phyloP scores from a whole-genome alignment of 2,797 vertebrate genomes.

The Mormyrops attenuatus region DNA sequence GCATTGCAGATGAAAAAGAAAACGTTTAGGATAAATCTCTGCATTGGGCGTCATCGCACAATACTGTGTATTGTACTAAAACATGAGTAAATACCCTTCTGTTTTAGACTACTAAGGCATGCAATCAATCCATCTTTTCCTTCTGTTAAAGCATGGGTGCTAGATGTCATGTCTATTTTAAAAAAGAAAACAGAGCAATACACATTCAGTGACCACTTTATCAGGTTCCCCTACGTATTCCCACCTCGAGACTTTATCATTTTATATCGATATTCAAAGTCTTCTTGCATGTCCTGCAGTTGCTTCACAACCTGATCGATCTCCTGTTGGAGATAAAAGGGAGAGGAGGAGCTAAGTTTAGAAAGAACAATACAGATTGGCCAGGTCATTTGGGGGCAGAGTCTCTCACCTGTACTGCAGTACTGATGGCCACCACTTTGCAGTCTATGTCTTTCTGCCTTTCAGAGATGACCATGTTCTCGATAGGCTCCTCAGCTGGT shows the following conservation, averaged over 20 bases:
- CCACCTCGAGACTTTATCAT: slow-evolving; percentile 87
- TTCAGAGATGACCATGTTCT: slow-evolving; percentile 78
- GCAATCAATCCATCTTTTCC: not conserved
- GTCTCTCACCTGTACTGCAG: slow-evolving; percentile 75
- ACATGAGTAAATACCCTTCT: not conserved
- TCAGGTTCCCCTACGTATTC: not conserved
- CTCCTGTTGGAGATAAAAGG: slow-evolving; percentile 60
- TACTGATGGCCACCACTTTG: slow-evolving; percentile 77
- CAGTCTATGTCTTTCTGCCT: slow-evolving; percentile 84
- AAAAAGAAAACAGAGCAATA: not conserved
- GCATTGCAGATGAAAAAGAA: slow-evolving; percentile 13
- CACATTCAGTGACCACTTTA: not conserved
- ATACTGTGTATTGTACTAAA: not conserved
- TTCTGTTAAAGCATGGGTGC: not conserved
- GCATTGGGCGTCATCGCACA: not conserved
- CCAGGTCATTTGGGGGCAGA: not conserved
- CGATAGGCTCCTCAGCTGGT: slow-evolving; percentile 81
- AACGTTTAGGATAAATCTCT: not conserved
- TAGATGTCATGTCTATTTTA: not conserved
- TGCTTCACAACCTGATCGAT: slow-evolving; percentile 92
- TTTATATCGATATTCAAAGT: slow-evolving; percentile 97
- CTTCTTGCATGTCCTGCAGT: slow-evolving; percentile 91
- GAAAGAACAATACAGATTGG: not conserved
- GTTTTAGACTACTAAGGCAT: not conserved
- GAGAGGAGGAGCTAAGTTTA: not conserved